Conservation (phyloP, 2,888 invertebrate species). For the Rhyacophila evoluta region DNA sequence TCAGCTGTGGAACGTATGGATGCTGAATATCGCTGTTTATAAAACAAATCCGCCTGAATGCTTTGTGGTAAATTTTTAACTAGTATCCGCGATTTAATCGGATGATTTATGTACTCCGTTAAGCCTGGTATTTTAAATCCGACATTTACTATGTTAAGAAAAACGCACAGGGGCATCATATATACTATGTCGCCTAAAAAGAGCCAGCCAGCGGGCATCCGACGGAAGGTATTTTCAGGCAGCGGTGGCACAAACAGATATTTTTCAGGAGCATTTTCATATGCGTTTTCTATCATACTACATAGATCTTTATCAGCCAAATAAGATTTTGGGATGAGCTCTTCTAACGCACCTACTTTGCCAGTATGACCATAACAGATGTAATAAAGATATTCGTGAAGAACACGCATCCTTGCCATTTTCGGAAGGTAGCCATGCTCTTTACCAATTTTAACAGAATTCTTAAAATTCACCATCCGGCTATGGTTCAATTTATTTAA, state of each 20-base stretch:
- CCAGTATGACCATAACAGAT: constrained; percentile 72
- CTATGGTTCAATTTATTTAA: not conserved
- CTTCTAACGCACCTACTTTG: constrained; percentile 55
- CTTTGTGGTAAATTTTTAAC: constrained; percentile 72
- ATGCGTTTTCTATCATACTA: constrained; percentile 18
- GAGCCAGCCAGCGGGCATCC: constrained; percentile 75
- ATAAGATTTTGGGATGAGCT: constrained; percentile 50
- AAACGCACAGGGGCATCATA: constrained; percentile 78
- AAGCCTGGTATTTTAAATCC: constrained; percentile 71
- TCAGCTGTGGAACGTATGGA: constrained; percentile 70
- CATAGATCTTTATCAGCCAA: constrained; percentile 25
- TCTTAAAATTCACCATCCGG: constrained; percentile 48
- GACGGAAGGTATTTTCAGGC: constrained; percentile 66
- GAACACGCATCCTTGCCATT: constrained; percentile 73
- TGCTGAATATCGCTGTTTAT: constrained; percentile 71
- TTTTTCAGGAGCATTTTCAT: constrained; percentile 71
- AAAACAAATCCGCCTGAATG: constrained; percentile 68
- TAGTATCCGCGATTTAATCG: constrained; percentile 74
- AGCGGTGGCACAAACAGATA: constrained; percentile 80
- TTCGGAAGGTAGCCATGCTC: constrained; percentile 73
- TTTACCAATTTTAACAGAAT: constrained; percentile 58
- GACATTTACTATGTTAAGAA: constrained; percentile 75
- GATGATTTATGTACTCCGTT: constrained; percentile 73
- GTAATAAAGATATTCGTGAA: constrained; percentile 80
- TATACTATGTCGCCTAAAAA: constrained; percentile 77